Evolutionary conservation across 2,113 vertebrate species (phyloP), one percentile per base, ranked within the genome.

Genomic region (Pelvicachromis taeniatus): DNA sequence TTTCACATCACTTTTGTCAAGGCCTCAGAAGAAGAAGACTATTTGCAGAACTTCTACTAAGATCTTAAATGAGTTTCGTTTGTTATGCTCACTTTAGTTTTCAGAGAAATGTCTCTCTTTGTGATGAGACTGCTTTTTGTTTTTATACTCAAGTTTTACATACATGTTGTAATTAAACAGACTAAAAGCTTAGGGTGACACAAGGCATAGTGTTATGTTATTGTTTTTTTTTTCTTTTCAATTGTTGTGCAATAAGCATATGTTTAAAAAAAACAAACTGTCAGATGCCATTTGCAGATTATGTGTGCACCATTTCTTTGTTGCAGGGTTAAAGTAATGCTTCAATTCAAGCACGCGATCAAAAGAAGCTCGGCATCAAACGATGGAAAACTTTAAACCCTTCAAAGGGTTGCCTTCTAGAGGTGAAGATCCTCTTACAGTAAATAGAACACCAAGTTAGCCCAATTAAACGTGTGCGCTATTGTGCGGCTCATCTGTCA

Each of bases 1-100:
- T 88, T 85, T 87, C 79, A 84, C 84, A 56, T 83, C 50, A 65
- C 48, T 85, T 83, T 82, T 56, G n/a, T 78, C 26, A 83, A 54
- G 26, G 52, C 23, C 26, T 6, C 35, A 17, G 21, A 38, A 75
- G 79, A 50, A 10, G 8, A 29, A 52, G 13, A 77, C 14, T 45
- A 7, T 85, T 61, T 16, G 13, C 35, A 75, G 17, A 70, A 78
- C 8, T 35, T 58, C 2, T 65, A 40, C 40, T 21, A 29, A 40
- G 11, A 58, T n/a, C 23, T 78, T 3, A 58, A 55, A 55, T 1
- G 7, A 23, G 4, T 45, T 77, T 45, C 19, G 14, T 73, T 73
- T 29, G 23, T 75, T 75, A 29, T 31, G 3, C 52, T 54, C 9
- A 54, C 19, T 83, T 61, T 7, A 53, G 10, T 63, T 87, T 89